Conservation (phyloP, 2,888 invertebrate species). For the Odontothrips loti region DNA sequence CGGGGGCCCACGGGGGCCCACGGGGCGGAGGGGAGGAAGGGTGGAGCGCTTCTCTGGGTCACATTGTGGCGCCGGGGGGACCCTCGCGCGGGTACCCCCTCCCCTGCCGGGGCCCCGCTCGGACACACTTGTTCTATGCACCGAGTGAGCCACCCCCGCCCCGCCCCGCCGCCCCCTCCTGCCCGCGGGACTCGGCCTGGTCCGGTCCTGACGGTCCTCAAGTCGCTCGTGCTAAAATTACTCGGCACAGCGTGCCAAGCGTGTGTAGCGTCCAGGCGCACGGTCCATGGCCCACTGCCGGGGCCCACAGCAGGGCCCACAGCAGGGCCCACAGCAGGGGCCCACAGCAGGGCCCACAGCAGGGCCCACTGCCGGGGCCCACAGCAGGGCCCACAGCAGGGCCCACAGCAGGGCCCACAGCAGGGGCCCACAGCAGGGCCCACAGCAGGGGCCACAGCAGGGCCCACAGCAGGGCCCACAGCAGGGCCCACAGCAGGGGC, state of each 20-base stretch:
- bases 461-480: no score
- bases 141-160: not conserved
- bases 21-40: conserved; percentile 38
- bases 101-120: not conserved
- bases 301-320: no score
- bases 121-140: conserved; percentile 26
- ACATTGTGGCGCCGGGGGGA: conserved; percentile 31
- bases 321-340: no score
- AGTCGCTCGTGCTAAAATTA: conserved; percentile 22
- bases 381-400: no score
- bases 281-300: no score
- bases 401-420: no score
- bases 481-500: no score
- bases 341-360: no score
- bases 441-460: no score
- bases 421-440: no score
- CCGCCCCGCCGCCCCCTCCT: not conserved
- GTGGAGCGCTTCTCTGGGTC: conserved; percentile 32
- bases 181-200: not conserved
- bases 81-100: conserved; percentile 30
- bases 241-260: not conserved
- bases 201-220: not conserved
- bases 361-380: no score
- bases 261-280: no score
- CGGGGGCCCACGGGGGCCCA: conserved; percentile 42